Evolutionary conservation across 2,888 invertebrate species (phyloP), one percentile per base, ranked within the genome.

Genomic region (Ectemnius cavifrons): DNA sequence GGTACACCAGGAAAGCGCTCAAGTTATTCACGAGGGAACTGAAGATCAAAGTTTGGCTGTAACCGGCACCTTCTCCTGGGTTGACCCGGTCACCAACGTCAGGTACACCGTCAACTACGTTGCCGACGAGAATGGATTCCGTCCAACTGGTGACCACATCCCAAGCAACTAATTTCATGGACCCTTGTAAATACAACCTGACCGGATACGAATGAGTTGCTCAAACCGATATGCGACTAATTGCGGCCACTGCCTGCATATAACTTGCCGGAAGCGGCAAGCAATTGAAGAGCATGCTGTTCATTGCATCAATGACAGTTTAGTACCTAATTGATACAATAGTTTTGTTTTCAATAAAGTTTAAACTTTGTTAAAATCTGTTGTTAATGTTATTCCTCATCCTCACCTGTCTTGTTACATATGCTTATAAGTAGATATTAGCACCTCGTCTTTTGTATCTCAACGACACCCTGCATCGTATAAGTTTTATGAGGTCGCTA

Each of bases 111-210:
- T 87, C 58, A 84, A 65, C 58, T 87, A 87, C 63, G 66, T 79
- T 46, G 87, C 87, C 6, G 87, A 86, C 28, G 85, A 85, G 45
- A 85, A 79, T 49, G 87, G 87, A 56, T 87, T 86, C 84, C 86
- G 80, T 3, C 85, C 87, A 0, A 66, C 83, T 63, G 87, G 85
- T 1, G 83, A 73, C 0, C 87, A 87, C 45, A 62, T 87, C 59
- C 87, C 86, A 14, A 52, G 52, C 52, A 14, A 11, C 16, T 52
- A 52, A 52, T 6, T 52, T 52, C 14, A 16, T 6, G 5, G 16
- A 52, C 14, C 13, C 58, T 13, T 16, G 8, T 58, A 58, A 5
- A 20, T 58, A 58, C 20, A n/a, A 16, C 58, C 13, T 23, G 27
- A 58, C 16, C 58, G 58, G 18, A 11, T 16, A 52, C 52, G 16